Base-by-base conservation (phyloP, 2,797 vertebrate species). In the Bovichtus diacanthus region DNA sequence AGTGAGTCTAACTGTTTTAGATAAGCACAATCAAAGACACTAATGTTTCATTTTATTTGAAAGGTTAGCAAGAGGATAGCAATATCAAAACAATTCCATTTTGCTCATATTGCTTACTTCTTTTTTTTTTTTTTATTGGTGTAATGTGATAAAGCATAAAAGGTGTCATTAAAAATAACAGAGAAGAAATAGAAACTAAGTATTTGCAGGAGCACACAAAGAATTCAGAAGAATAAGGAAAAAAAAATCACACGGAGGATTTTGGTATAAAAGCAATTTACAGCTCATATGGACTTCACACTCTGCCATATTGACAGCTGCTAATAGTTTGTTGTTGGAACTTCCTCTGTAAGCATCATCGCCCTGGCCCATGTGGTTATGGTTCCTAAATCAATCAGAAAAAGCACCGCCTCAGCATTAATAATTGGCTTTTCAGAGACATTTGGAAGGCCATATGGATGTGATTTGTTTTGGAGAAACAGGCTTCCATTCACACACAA, bases 241-340 rank as follows among this genome's bases (percentile, higher is more conserved):
- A 59, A 46, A 46, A 50, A 60, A 43, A 50, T n/a, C 9, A 23
- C 1, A 9, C 9, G 7, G 39, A 58, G 21, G 36, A 46, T 49
- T 58, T 73, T 61, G 39, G 19, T 12, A 44, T 56, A 49, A 62
- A 46, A 78, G 23, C 46, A 0, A 44, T 66, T 59, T 47, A 34
- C 43, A 16, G 39, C 76, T 83, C 91, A 90, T 71, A 47, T 83
- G 82, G 70, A 63, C 78, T 85, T 93, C 78, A 88, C 86, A 3
- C 81, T 73, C 72, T 75, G 75, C 73, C 65, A 76, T 69, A 74
- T 44, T 70, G 72, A 88, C 93, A 93, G 93, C 92, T 93, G 94
- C 92, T 89, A 80, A 84, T 87, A 78, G 86, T 94, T 93, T 92
- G 88, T 87, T 84, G 82, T 85, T 92, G 93, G 90, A 91, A 76